Base-by-base conservation (phyloP, 2,888 invertebrate genomes). In the Caenorhabditis sp. region DNA sequence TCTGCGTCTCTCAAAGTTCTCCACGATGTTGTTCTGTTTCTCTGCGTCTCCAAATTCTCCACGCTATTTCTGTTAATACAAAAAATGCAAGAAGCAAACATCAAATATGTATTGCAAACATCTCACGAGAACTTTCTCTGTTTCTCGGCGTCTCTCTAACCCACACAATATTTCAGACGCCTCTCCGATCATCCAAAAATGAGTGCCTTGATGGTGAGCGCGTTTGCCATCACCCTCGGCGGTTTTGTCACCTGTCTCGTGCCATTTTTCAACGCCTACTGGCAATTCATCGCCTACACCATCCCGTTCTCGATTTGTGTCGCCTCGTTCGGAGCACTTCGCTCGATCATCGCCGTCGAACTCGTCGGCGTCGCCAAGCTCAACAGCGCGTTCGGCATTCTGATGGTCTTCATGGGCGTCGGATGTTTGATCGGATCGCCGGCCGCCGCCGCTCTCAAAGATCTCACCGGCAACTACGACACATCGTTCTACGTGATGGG, bases 271-370 rank as follows among this genome's bases (percentile, higher is more conserved):
- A 68, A 74, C n/a, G 60, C 90, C 17, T 89, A 90, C 67, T 90
- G 90, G 57, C 92, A 92, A 83, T 93, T 95, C 86, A 93, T 93
- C 86, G 89, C 91, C 54, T 95, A 94, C 88, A 92, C 93, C 31
- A 90, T 92, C 5, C 87, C 94, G n/a, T 97, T 97, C 88, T 97
- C 97, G 69, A 90, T 95, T 67, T 92, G 95, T 76, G 93, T 94
- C 87, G 97, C 97, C 27, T 94, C 94, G 84, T 97, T 96, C 88
- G 94, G 96, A 14, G 95, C 97, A 0, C 90, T 97, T 54, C 92
- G 97, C 26, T 90, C 90, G 1, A 89, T 90, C 58, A 89, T 90
- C 43, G 88, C 90, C 77, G 90, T 90, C 6, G 90, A 91, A 49
- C 83, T 91, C 36, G 84, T 90, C 66, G 91, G 90, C 0, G 80